phyloP scores from a whole-genome alignment of 2,113 vertebrate genomes.

The Raja brachyura region DNA sequence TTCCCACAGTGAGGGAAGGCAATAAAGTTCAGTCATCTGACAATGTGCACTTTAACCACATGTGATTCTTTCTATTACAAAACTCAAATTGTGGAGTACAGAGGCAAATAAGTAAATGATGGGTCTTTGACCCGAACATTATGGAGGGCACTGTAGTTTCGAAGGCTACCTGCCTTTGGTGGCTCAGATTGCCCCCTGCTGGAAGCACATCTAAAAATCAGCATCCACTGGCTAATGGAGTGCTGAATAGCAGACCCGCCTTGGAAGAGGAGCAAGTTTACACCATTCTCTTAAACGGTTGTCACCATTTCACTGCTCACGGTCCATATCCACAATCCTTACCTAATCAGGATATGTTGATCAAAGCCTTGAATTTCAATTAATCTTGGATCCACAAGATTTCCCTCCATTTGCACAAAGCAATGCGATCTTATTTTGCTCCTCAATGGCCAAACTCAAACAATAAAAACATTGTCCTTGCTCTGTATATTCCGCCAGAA shows the following conservation, averaged over 20 bases:
- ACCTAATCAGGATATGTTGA: not conserved
- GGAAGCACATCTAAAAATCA: not conserved
- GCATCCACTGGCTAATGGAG: not conserved
- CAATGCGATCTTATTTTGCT: not conserved
- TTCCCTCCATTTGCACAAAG: not conserved
- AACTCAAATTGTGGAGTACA: no score
- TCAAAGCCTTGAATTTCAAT: not conserved
- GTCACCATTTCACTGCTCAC: not conserved
- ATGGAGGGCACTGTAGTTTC: not conserved
- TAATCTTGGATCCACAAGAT: not conserved
- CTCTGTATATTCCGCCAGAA: not conserved
- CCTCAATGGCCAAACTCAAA: not conserved
- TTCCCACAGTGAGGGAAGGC: no score
- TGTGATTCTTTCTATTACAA: no score
- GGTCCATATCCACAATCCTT: not conserved
- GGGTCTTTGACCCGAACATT: no score
- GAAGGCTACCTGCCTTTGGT: not conserved
- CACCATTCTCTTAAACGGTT: not conserved
- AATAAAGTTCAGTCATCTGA: no score
- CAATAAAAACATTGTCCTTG: not conserved
- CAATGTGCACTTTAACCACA: no score
- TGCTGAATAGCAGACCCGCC: not conserved
- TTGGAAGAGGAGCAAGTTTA: not conserved
- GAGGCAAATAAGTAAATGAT: no score
- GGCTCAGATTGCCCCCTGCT: not conserved